Conservation (phyloP, 2,888 invertebrate genomes). For the Seira sanloemensis region DNA sequence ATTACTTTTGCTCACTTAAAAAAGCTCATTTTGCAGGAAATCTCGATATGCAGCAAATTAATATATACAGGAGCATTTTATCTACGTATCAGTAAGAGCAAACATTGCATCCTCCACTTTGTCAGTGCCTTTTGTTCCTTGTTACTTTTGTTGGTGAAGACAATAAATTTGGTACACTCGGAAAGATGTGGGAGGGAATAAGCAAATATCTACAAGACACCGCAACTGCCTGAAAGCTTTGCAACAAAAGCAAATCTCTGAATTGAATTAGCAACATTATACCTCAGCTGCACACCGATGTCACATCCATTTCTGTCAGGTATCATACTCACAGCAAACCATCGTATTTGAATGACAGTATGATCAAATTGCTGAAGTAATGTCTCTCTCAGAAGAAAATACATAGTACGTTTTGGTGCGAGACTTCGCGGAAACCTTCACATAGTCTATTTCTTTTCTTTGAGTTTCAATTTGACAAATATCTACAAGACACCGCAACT, state of each 20-base stretch:
- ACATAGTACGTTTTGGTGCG: not conserved
- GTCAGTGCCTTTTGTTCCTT: not conserved
- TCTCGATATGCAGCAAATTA: too few relatives aligned
- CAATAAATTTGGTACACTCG: too few relatives aligned
- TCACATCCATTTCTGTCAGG: slow-evolving; percentile 26
- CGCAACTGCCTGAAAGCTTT: slow-evolving; percentile 21
- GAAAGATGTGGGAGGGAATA: too few relatives aligned
- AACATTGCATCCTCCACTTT: not conserved
- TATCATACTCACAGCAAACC: not conserved
- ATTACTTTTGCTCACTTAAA: too few relatives aligned
- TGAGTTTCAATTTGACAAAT: not conserved
- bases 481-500: slow-evolving; percentile 21
- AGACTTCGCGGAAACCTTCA: not conserved
- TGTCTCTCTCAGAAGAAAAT: not conserved
- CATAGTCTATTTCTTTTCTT: too few relatives aligned
- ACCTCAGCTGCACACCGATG: not conserved
- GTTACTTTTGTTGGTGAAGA: not conserved
- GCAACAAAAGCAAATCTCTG: not conserved
- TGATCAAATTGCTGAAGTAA: not conserved
- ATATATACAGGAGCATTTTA: too few relatives aligned
- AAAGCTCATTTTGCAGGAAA: too few relatives aligned
- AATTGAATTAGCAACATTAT: slow-evolving; percentile 4
- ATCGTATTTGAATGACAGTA: slow-evolving; percentile 3
- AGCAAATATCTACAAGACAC: slow-evolving; percentile 5
- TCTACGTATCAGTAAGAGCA: not conserved